Percentiles rank a stretch among this genome's conserved stretches.
phyloP scores from a whole-genome alignment of 2,888 invertebrate species.

The Aplocera efformata region DNA sequence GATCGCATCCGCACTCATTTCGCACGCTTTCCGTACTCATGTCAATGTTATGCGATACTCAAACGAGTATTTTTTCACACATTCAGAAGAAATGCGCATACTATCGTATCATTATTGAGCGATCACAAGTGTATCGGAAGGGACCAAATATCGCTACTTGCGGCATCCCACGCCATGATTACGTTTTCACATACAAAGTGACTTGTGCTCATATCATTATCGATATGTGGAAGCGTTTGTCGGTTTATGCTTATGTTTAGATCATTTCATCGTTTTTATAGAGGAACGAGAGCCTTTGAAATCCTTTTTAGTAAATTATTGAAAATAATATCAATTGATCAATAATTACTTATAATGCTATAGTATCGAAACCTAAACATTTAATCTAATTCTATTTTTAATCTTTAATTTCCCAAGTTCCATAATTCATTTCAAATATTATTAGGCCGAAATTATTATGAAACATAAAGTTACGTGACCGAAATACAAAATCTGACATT shows the following conservation, averaged over 20 bases:
- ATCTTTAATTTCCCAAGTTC: no score
- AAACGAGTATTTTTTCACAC: slow-evolving; percentile 30
- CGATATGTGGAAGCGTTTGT: slow-evolving; percentile 31
- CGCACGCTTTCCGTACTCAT: slow-evolving; percentile 46
- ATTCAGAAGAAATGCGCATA: slow-evolving; percentile 42
- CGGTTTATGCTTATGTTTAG: slow-evolving; percentile 19
- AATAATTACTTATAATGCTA: no score
- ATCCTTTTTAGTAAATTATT: no score
- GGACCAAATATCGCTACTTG: slow-evolving; percentile 32
- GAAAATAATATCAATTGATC: no score
- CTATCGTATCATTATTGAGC: slow-evolving; percentile 60
- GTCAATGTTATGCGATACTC: slow-evolving; percentile 35
- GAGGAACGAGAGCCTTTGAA: not conserved
- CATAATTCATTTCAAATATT: no score
- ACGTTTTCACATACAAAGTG: slow-evolving; percentile 35
- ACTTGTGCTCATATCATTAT: slow-evolving; percentile 35
- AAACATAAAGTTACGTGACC: no score
- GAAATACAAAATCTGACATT: no score
- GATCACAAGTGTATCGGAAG: slow-evolving; percentile 52
- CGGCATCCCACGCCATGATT: slow-evolving; percentile 25
- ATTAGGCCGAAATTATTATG: no score
- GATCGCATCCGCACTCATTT: slow-evolving; percentile 68
- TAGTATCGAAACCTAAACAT: no score
- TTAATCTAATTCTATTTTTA: no score
- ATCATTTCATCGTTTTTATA: slow-evolving; percentile 14